Evolutionary conservation across 2,888 invertebrate genomes (phyloP).

Genomic region (Trissolcus brochymenae): DNA sequence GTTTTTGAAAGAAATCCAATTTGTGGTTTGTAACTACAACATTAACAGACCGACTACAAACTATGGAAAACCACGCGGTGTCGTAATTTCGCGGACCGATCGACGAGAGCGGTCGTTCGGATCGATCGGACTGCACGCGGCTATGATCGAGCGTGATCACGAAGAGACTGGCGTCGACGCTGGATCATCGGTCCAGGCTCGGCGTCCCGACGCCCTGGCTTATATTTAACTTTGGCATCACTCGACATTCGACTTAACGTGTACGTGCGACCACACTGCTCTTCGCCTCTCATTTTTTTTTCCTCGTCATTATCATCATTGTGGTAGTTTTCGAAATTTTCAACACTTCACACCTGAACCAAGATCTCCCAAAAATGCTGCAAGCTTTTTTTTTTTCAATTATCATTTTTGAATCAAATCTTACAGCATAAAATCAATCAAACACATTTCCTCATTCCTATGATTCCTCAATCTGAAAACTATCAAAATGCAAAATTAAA

Average conservation of each 20-base stretch:
- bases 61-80: constrained; percentile 9
- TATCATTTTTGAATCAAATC: too few species aligned
- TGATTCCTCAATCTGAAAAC: too few species aligned
- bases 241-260: constrained; percentile 70
- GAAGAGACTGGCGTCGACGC: constrained; percentile 71
- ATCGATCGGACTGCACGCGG: constrained; percentile 37
- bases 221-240: constrained; percentile 77
- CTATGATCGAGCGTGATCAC: constrained; percentile 67
- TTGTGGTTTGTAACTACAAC: not conserved
- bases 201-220: constrained; percentile 70
- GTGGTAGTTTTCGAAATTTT: constrained; percentile 10
- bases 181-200: constrained; percentile 74
- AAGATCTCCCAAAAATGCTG: too few species aligned
- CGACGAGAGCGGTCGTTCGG: constrained; percentile 28
- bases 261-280: constrained; percentile 51
- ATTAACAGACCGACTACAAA: constrained; percentile 3
- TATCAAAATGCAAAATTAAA: too few species aligned
- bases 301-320: constrained; percentile 41
- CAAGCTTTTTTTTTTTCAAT: too few species aligned
- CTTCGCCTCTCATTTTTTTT: constrained; percentile 46
- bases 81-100: constrained; percentile 10
- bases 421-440: too few species aligned
- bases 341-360: too few species aligned
- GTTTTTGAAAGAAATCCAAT: not conserved
- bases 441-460: too few species aligned